phyloP scores from a whole-genome alignment of 2,113 vertebrate species.

The Chaenocephalus aceratus region DNA sequence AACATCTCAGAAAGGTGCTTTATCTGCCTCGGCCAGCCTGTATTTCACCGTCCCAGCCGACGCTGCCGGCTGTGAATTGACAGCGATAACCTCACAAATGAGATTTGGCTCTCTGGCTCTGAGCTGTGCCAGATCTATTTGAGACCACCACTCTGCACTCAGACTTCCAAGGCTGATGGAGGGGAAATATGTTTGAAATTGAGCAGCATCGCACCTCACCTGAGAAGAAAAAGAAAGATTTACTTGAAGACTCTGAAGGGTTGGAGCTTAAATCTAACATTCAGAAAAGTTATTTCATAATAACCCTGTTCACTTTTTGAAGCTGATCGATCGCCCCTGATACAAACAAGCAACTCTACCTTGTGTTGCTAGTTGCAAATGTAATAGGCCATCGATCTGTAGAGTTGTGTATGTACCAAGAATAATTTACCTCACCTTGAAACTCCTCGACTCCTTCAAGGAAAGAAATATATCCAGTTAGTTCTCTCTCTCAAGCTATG shows the following conservation, averaged over 20 bases:
- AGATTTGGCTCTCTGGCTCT: conserved; percentile 71
- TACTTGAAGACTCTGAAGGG: conserved; percentile 55
- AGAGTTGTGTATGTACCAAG: conserved; percentile 19
- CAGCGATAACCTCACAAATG: conserved; percentile 77
- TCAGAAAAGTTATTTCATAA: conserved; percentile 60
- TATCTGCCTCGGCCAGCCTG: conserved; percentile 67
- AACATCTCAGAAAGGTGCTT: conserved; percentile 57
- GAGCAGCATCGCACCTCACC: conserved; percentile 49
- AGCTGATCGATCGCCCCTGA: conserved; percentile 50
- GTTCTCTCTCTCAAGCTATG: conserved; percentile 51
- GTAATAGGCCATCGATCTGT: conserved; percentile 59
- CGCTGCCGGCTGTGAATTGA: conserved; percentile 64
- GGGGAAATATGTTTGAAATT: conserved; percentile 65
- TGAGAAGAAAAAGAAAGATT: conserved; percentile 49
- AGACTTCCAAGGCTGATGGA: conserved; percentile 50
- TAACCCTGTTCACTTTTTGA: conserved; percentile 49
- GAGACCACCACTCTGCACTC: conserved; percentile 56
- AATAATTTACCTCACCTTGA: conserved; percentile 71
- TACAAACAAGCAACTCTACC: conserved; percentile 25
- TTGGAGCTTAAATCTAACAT: conserved; percentile 54
- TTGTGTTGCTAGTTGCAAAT: conserved; percentile 57
- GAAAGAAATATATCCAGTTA: conserved; percentile 49
- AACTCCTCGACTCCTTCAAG: conserved; percentile 50
- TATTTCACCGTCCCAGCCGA: conserved; percentile 66
- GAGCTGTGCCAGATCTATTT: conserved; percentile 69